Evolutionary conservation across 2,113 vertebrate genomes (phyloP), one percentile per base, ranked within the genome.

Genomic region (Turdus rufiventris): DNA sequence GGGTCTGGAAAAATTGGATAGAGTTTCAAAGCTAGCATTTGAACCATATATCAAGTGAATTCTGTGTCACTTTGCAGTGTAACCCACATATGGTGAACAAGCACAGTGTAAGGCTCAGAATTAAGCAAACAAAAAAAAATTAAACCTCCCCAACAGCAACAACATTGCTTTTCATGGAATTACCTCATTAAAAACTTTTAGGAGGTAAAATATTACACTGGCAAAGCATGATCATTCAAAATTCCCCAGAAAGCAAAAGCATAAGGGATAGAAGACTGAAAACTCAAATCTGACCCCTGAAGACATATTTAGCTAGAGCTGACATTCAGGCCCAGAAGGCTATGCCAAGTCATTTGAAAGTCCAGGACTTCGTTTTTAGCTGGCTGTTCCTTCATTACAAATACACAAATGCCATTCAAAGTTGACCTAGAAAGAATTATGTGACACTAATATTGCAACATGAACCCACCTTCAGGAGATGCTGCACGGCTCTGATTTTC

Each of bases 361-460:
- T 54, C 86, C 29, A 19, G n/a, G 73, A 38, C 89, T 84, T 92
- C n/a, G 2, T 85, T 94, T 96, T 92, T 42, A 89, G 93, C 65
- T 3, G 24, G 68, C 58, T 17, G 3, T 72, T 93, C 70, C 76
- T 53, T 53, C 40, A 8, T 61, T 66, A 61, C 86, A 87, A 79
- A 92, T 81, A 76, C 60, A 81, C 61, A 88, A 94, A 92, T 93
- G 91, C 80, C 89, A 65, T 82, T 87, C 73, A 89, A 81, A 71
- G 43, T 8, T 89, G 91, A 94, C 86, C 95, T 91, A 92, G 80
- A 87, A 95, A 91, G 94, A 96, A 94, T 89, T 89, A 91, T 31
- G 7, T 78, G 91, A 60, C 84, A 92, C 53, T 89, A 79, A 57
- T 40, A 67, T 81, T 1, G 36, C 79, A 93, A 89, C 77, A 57